Percentiles rank a stretch among this genome's conserved stretches.
phyloP scores from a whole-genome alignment of 2,888 invertebrate genomes.

The Autographa pulchrina region DNA sequence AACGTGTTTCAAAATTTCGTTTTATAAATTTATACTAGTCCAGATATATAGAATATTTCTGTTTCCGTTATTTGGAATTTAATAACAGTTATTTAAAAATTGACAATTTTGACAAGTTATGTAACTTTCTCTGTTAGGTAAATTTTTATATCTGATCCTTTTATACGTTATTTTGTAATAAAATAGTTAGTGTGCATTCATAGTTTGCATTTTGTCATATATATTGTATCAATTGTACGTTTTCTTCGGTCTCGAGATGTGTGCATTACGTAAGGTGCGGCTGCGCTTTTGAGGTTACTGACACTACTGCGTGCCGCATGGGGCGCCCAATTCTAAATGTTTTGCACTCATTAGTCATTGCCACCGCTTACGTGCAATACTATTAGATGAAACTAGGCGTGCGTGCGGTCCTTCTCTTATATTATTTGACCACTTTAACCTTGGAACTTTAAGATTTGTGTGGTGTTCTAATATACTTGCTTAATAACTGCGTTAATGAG shows the following conservation, averaged over 20 bases:
- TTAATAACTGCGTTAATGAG: conserved; percentile 38
- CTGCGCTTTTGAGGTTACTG: conserved; percentile 71
- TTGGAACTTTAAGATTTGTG: conserved; percentile 40
- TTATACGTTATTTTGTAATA: conserved; percentile 35
- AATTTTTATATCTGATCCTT: conserved; percentile 19
- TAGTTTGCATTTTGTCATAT: conserved; percentile 55
- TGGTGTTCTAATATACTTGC: conserved; percentile 43
- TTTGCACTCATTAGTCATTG: conserved; percentile 54
- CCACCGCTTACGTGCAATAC: conserved; percentile 41
- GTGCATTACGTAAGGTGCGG: conserved; percentile 70
- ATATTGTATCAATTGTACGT: conserved; percentile 56
- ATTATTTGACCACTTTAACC: conserved; percentile 52
- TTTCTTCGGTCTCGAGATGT: conserved; percentile 65
- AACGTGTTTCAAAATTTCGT: too few relatives aligned
- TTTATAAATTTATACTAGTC: neutral
- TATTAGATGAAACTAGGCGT: conserved; percentile 30
- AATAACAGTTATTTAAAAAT: neutral
- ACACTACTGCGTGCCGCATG: conserved; percentile 63
- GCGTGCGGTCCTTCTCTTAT: conserved; percentile 25
- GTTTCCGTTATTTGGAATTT: neutral
- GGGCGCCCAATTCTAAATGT: conserved; percentile 47
- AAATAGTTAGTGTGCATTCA: conserved; percentile 43
- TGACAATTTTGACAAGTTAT: neutral
- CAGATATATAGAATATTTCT: too few relatives aligned
- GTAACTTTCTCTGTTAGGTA: neutral